Percentiles rank a stretch among this genome's conserved stretches.
phyloP scores from a whole-genome alignment of 2,888 invertebrate species.

The Ashinkailepas kermadecensis region DNA sequence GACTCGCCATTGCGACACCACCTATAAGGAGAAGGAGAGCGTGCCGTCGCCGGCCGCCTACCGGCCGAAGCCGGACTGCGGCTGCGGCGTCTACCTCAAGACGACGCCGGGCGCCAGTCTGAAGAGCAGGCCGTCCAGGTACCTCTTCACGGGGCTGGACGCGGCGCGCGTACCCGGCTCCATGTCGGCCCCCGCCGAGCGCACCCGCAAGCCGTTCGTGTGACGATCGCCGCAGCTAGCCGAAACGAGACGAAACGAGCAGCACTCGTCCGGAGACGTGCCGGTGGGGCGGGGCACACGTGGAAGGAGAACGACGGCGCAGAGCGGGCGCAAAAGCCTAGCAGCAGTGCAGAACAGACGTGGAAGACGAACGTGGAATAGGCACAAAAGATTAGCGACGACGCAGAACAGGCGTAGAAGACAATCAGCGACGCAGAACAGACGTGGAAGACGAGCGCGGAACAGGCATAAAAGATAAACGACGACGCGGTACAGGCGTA shows the following conservation, averaged over 20 bases:
- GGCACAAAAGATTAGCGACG: no score
- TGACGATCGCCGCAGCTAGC: background rate
- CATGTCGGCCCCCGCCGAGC: background rate
- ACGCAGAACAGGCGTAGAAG: no score
- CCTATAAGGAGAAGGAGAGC: constrained; percentile 7
- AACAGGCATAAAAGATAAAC: no score
- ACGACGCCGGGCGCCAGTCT: background rate
- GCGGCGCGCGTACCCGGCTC: background rate
- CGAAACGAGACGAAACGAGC: background rate
- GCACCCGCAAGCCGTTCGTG: background rate
- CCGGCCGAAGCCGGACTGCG: background rate
- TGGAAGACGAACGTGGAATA: no score
- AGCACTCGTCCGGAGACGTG: no score
- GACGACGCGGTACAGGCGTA: no score
- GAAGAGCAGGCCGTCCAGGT: background rate
- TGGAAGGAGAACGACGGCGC: no score
- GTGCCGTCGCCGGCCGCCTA: constrained; percentile 6
- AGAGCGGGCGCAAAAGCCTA: no score
- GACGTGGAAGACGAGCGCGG: no score
- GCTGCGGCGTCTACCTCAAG: background rate
- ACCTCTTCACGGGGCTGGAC: background rate
- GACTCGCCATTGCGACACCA: background rate
- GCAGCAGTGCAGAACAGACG: no score
- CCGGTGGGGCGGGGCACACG: no score
- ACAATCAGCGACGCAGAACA: no score